Evolutionary conservation across 1,140 invertebrate species (phyloP), one percentile per base, ranked within the genome.

Genomic region (Brachionus rotundiformis): DNA sequence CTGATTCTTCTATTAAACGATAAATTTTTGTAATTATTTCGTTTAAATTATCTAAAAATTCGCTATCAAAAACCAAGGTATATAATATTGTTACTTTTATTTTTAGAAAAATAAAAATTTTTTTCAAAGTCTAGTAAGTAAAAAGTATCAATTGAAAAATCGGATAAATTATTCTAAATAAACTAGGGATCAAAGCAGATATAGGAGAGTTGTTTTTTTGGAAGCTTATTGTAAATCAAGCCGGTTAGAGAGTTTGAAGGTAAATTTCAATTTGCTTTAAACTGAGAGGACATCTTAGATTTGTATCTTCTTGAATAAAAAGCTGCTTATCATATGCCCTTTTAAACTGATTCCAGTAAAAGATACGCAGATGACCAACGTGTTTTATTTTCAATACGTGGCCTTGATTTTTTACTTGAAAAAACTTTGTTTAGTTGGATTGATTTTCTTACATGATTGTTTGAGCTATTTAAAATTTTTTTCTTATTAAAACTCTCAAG

Each of bases 231-330:
- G 23, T 27, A 25, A 61, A 61, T 5, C 10, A 61, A 2, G 54
- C 16, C 23, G 61, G 61, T 31, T 10, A 3, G 10, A 65, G 27
- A 31, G 31, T 31, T 19, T 65, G 61, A 11, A 65, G 13, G 16
- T 65, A 65, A 29, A 19, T 65, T 65, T 65, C 61, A 65, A 65
- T 16, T 10, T 29, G 27, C 16, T 65, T 31, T 13, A 65, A 65
- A 11, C 27, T 31, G 31, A 65, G 10, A 31, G 61, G 61, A 19
- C 61, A 65, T 16, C 10, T 65, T 13, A 65, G 25, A 33, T 7
- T 65, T 4, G 3, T 4, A 36, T 36, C 33, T 36, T 36, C 33
- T 3, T 36, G 3, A 36, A 36, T 36, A 36, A 36, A 36, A 36
- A 4, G 33, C 31, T 3, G 25, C 2, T 65, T 16, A 16, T 65